Conservation (phyloP, 1,140 invertebrate species). For the Papilio dardanus region DNA sequence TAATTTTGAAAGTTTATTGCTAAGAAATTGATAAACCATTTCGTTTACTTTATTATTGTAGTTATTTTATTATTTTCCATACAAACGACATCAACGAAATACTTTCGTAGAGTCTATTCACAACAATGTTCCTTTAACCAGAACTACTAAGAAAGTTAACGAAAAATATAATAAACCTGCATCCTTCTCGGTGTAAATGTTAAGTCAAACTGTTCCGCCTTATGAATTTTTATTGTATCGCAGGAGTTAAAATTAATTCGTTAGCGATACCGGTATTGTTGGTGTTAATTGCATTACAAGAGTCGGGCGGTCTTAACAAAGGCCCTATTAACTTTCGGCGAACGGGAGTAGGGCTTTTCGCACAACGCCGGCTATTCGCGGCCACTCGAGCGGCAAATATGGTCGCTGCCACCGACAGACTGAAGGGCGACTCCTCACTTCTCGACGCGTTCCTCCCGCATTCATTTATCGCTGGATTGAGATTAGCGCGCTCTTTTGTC, state of each 20-base stretch:
- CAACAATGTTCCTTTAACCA: background rate
- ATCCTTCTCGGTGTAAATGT: constrained; percentile 10
- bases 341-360: constrained; percentile 69
- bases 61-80: background rate
- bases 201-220: constrained; percentile 31
- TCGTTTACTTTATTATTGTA: background rate
- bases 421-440: constrained; percentile 58
- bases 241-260: constrained; percentile 72
- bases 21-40: background rate
- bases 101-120: background rate
- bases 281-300: constrained; percentile 80
- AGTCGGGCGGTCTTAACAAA: constrained; percentile 71
- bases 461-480: constrained; percentile 60
- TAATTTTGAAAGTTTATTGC: background rate
- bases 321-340: constrained; percentile 78
- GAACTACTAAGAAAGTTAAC: constrained; percentile 11
- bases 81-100: constrained; percentile 21
- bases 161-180: background rate
- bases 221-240: constrained; percentile 46
- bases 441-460: constrained; percentile 45
- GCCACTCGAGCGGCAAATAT: constrained; percentile 74
- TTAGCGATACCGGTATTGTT: constrained; percentile 74
- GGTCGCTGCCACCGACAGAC: constrained; percentile 71
- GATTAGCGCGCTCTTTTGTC: constrained; percentile 73
- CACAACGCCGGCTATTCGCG: constrained; percentile 58